phyloP scores from a whole-genome alignment of 2,888 invertebrate genomes.

The Tenodera sinensis region DNA sequence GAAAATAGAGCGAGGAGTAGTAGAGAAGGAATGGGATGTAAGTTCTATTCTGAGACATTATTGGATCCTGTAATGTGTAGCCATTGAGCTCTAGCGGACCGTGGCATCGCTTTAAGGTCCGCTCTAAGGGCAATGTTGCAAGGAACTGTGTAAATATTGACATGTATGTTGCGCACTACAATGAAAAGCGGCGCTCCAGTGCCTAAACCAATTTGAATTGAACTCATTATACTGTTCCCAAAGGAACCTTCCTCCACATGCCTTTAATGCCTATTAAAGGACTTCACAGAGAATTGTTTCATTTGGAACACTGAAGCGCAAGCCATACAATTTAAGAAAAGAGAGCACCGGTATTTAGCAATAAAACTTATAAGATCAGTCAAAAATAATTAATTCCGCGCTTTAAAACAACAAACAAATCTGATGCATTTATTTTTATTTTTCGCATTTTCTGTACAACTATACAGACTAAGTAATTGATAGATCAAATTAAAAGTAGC shows the following conservation, averaged over 20 bases:
- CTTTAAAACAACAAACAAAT: too few species aligned
- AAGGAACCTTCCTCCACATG: not conserved
- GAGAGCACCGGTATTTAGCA: too few species aligned
- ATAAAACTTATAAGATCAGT: too few species aligned
- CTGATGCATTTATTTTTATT: too few species aligned
- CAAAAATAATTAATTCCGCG: too few species aligned
- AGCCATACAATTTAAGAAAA: too few species aligned
- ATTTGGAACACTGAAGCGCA: too few species aligned
- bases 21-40: too few species aligned
- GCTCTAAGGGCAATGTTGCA: not conserved
- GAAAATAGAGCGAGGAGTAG: too few species aligned
- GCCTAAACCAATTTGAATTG: not conserved
- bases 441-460: too few species aligned
- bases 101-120: not conserved
- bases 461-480: too few species aligned
- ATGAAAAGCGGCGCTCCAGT: not conserved
- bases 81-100: not conserved
- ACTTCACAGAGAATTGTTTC: not conserved
- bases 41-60: not conserved
- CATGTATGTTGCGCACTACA: not conserved
- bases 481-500: too few species aligned
- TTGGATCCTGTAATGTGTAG: not conserved
- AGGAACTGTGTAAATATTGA: not conserved
- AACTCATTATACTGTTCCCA: not conserved
- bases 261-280: not conserved